Base-by-base conservation (phyloP, 2,113 vertebrate species). In the Psittacula cyanocephala region DNA sequence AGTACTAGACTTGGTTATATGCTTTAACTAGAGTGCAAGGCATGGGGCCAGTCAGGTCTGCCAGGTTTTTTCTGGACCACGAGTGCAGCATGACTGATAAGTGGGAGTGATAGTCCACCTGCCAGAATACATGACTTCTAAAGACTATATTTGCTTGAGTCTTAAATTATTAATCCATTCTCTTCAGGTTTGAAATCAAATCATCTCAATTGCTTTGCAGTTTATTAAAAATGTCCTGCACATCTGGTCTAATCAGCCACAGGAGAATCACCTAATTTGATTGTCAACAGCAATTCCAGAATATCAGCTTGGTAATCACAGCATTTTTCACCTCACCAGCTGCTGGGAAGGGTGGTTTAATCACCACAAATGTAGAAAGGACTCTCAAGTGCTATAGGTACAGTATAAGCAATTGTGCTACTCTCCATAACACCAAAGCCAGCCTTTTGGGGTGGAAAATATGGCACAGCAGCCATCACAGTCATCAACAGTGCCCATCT, bases 191-290 rank as follows among this genome's bases (percentile, higher is more conserved):
- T 78, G 72, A 59, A 17, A 19, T n/a, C 10, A 17, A 94, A 92
- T 92, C 72, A 70, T 25, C 24, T 59, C 53, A 0, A 86, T 52
- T 57, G 68, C 74, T 91, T 84, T 62, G 69, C 60, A 43, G 70
- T 86, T 91, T 86, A 89, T 92, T 78, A 86, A 94, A 95, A 12
- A 24, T 28, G n/a, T 62, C 95, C 91, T 63, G 68, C 68, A 74
- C 80, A 92, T 83, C 89, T 80, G 70, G 7, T 10, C 70, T 35
- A 81, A 81, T 78, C 91, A 92, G 75, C 19, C 22, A 2, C 27
- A 70, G 70, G 33, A 68, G 49, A 81, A 88, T 41, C 3, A 1
- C 46, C 83, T 81, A 8, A 11, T 86, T 37, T 65, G 89, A 37
- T 62, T 35, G 37, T 75, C 83, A 74, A 89, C 76, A 92, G 77